Evolutionary conservation across 2,797 vertebrate species (phyloP), one percentile per base, ranked within the genome.

Genomic region (Melanotaenia parkinsoni): DNA sequence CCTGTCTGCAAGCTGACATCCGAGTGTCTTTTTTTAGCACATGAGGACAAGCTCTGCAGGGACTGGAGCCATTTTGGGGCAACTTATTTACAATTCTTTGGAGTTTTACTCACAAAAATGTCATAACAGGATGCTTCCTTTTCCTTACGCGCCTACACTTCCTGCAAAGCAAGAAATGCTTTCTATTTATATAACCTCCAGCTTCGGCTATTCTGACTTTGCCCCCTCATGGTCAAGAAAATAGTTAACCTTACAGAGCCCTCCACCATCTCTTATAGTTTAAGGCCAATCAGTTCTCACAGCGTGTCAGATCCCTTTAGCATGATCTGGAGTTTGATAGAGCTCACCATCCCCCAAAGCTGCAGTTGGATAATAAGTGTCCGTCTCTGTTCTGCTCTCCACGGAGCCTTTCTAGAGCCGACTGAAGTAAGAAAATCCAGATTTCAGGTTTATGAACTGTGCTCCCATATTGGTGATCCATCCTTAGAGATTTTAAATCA

Each of bases 121-220:
- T 38, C 66, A 8, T 60, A 68, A 81, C 69, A 77, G 82, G 86
- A 83, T 85, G 83, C 73, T 73, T 58, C 47, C 37, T 67, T 67
- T 72, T 68, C 62, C 65, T 83, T 65, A 37, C 63, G 53, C 51
- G 47, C 70, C 70, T 20, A 5, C 58, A 38, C 70, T 83, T 83
- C 79, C 84, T 85, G 76, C 30, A 20, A 4, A 32, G 58, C 53
- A 63, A 74, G 63, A 38, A 67, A 61, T 28, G 20, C 11, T 63
- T 40, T 57, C 73, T 89, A 63, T 91, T 89, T 88, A 68, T 77
- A 40, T 38, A 79, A 75, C 78, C 77, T 58, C 70, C 67, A 64
- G 58, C 77, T 79, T 75, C 24, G 58, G 28, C 32, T 72, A 33
- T 58, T 82, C 63, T 78, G 60, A 22, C 28, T 79, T 72, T 74